Evolutionary conservation across 2,797 vertebrate species (phyloP), one percentile per base, ranked within the genome.

Genomic region (Emys orbicularis): DNA sequence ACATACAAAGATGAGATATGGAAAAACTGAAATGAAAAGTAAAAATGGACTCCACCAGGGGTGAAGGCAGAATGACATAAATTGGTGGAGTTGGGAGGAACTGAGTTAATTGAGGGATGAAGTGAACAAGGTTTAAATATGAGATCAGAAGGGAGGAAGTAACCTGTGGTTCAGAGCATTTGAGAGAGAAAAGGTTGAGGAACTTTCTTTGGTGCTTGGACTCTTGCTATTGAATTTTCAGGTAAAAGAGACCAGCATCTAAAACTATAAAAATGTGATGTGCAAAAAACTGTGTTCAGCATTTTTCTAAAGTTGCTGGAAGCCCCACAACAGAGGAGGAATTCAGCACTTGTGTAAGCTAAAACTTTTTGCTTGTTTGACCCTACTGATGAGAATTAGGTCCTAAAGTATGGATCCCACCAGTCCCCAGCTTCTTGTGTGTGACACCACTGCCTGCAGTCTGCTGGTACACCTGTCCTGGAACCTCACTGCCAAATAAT

Each of bases 211-310:
- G 47, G 81, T 81, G 37, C 77, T 93, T 89, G 93, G 90, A 91
- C 77, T 95, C 81, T 94, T 88, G 86, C 81, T 90, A 65, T 90
- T 72, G 89, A 91, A 57, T 87, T 77, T 50, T 89, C 47, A 87
- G 83, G 61, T 23, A 47, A 49, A n/a, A 25, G 34, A 57, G 54
- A 54, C 54, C 25, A 57, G 27, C 56, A 57, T 29, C 27, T 57
- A 57, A 57, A 57, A 57, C 56, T 57, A 57, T 29, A 57, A 29
- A 29, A 57, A 57, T 57, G 56, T 57, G 56, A 57, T 57, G 27
- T 29, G 56, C 27, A 57, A 29, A 57, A 57, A 29, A 57, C 56
- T 6, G 27, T 12, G 23, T 57, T 57, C 56, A 29, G 11, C 56
- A 57, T 57, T 29, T 57, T 57, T 57, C 56, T 57, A 13, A 29